Evolutionary conservation across 2,888 invertebrate genomes (phyloP), one percentile per base, ranked within the genome.

Genomic region (Lagria hirta): DNA sequence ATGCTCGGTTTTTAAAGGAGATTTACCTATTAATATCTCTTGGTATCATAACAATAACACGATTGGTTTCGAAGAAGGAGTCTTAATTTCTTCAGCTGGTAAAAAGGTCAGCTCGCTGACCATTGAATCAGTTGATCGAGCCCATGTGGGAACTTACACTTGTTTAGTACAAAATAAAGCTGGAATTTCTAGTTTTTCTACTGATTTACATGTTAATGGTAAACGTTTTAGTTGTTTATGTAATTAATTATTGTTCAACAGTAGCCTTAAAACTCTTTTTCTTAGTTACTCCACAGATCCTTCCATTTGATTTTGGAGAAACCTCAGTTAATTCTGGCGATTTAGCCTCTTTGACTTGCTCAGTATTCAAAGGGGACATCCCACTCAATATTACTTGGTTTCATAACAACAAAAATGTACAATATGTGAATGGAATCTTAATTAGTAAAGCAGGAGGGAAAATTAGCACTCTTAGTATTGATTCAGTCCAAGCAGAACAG

Each of bases 1-100:
- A 38, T 86, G 86, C 65, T 76, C 83, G 44, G 80, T 83, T 36
- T 77, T 78, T 43, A 86, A 86, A 69, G 86, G 86, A 30, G 86
- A 86, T 66, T 69, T 81, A 30, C 84, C 84, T 5, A 74, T 85
- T 23, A 75, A 76, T 47, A 76, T 85, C 28, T 68, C 73, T 16
- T 85, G 84, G 84, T 72, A 75, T 12, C 77, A 82, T 56, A 80
- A 80, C 42, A 71, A 64, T 24, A 50, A 46, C n/a, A 70, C 71
- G 33, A 72, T 79, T 42, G 73, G 44, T 23, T 30, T 53, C 29
- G 41, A 42, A 5, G 54, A 57, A 28, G 72, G 73, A 33, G 60
- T 74, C 47, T 58, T 67, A 8, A 65, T 74, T 26, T 60, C 66
- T 13, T 70, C 68, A 57, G 71, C 68, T 38, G 72, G 72, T 37